Conservation (phyloP, 2,113 vertebrate species). For the Xiphophorus couchianus region DNA sequence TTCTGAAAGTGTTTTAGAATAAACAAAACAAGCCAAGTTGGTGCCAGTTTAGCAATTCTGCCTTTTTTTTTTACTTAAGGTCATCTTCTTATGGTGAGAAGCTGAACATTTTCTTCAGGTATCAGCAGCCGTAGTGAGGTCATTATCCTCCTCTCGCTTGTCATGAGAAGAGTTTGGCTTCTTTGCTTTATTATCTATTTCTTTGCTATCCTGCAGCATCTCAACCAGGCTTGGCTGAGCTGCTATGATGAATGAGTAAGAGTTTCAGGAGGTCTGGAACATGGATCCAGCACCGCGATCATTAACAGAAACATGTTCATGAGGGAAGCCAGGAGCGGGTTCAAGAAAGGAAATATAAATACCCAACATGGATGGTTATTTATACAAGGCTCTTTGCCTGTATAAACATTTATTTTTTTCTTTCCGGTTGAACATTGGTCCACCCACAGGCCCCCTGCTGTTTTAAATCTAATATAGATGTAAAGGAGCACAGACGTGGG, state of each 20-base stretch:
- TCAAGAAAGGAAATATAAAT: conserved; percentile 14
- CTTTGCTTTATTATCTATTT: conserved; percentile 3
- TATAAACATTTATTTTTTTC: conserved; percentile 13
- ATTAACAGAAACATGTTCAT: conserved; percentile 28
- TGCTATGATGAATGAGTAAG: conserved; percentile 35
- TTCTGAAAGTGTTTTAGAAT: not conserved
- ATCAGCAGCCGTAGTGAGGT: conserved; percentile 15
- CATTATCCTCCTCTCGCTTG: conserved; percentile 23
- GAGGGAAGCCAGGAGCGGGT: conserved; percentile 12
- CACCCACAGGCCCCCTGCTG: conserved; percentile 41
- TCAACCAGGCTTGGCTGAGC: conserved; percentile 17
- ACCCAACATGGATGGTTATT: conserved; percentile 3
- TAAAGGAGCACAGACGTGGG: not conserved
- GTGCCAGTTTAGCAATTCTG: not conserved
- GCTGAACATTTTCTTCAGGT: conserved; percentile 1
- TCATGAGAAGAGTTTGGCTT: conserved; percentile 35
- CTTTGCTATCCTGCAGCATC: conserved; percentile 19
- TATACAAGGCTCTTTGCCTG: conserved; percentile 9
- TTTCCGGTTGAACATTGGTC: conserved; percentile 28
- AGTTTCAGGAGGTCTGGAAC: conserved; percentile 21
- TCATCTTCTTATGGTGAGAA: not conserved
- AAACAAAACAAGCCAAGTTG: not conserved
- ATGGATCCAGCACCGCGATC: conserved; percentile 33
- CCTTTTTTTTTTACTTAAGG: not conserved
- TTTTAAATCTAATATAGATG: conserved; percentile 46